A percentile compares a stretch with the other conserved stretches of the same genome.
Evolutionary conservation across 2,113 vertebrate genomes (phyloP).

Genomic region (Anguilla japonica): DNA sequence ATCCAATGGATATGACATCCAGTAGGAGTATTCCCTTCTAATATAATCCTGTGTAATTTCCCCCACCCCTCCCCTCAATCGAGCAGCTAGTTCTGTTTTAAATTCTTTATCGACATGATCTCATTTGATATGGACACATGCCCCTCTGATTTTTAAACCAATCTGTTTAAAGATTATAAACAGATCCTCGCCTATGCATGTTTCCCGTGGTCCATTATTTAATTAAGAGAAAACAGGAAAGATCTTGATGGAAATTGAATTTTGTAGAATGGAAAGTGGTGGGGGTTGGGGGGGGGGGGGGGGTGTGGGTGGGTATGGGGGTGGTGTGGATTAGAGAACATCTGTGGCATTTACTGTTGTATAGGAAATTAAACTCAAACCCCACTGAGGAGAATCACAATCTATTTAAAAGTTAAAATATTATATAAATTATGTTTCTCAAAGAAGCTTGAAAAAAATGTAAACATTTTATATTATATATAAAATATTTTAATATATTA

Average conservation of each 20-base stretch:
- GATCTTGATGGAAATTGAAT: conserved; percentile 32
- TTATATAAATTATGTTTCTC: background rate
- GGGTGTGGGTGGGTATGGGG: background rate
- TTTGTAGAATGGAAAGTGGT: background rate
- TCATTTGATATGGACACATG: conserved; percentile 9
- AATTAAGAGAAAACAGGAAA: conserved; percentile 26
- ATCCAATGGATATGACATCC: too few relatives aligned
- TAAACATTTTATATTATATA: too few relatives aligned
- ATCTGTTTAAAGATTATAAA: conserved; percentile 29
- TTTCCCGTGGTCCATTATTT: conserved; percentile 17
- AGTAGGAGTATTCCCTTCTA: background rate
- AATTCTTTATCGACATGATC: background rate
- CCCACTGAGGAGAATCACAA: conserved; percentile 5
- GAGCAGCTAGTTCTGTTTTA: background rate
- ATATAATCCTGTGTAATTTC: background rate
- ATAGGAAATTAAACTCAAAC: conserved; percentile 24
- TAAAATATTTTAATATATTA: too few relatives aligned
- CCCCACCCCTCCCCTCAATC: background rate
- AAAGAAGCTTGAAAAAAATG: background rate
- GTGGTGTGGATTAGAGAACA: conserved; percentile 5
- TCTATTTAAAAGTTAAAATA: background rate
- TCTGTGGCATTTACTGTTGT: conserved; percentile 18
- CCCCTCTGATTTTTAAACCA: conserved; percentile 2
- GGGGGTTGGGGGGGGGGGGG: too few relatives aligned
- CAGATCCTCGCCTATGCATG: background rate